A percentile compares a stretch with the other conserved stretches of the same genome.
Evolutionary conservation across 2,797 vertebrate genomes (phyloP).

Genomic region (Poecile montanus): DNA sequence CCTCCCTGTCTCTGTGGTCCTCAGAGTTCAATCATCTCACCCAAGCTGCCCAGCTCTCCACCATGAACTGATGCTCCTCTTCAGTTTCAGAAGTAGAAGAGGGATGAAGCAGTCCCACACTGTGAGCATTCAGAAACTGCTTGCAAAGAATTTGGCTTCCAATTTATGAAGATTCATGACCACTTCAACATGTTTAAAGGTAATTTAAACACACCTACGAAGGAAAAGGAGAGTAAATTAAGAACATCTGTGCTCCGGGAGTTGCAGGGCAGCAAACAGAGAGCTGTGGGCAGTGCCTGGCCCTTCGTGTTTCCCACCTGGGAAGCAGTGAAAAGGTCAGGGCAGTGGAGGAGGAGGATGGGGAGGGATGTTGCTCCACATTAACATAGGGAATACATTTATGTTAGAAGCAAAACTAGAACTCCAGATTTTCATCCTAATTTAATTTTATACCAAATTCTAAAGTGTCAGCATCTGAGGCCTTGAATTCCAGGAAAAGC

Average conservation of each 20-base stretch:
- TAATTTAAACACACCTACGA: neutral
- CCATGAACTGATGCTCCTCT: neutral
- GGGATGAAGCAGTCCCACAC: fast-evolving
- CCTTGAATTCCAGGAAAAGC: neutral
- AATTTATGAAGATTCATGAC: neutral
- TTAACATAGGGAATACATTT: neutral
- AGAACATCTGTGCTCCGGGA: neutral
- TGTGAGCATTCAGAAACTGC: neutral
- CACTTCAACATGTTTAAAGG: slow-evolving; percentile 21
- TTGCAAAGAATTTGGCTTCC: neutral
- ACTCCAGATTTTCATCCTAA: neutral
- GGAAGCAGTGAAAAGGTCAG: neutral
- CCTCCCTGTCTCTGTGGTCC: neutral
- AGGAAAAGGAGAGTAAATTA: neutral
- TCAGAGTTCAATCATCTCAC: neutral
- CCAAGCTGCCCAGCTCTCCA: neutral
- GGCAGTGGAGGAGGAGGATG: neutral
- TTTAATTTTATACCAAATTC: neutral
- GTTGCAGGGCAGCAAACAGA: neutral
- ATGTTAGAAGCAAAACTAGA: neutral
- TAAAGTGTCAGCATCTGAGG: neutral
- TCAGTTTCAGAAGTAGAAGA: neutral
- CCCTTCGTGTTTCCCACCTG: fast-evolving
- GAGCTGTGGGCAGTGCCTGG: neutral
- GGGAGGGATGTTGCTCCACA: neutral